A percentile compares a stretch with the other conserved stretches of the same genome.
These are phyloP conservation scores for Nasonia oneida DNA, from an alignment of 2,888 invertebrate genomes.

Conservation along the genomic window DNA sequence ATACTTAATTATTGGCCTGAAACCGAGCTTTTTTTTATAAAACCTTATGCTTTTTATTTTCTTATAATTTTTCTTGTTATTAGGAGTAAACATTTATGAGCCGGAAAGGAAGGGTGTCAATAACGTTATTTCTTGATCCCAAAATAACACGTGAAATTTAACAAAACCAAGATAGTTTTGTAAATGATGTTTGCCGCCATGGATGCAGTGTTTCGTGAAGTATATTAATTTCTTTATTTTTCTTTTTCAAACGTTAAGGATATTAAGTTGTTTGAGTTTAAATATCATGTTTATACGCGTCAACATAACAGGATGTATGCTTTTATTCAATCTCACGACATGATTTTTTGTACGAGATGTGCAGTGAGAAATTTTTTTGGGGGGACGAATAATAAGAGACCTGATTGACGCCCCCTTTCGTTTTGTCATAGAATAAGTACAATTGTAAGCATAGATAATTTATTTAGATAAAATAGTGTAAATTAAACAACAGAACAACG, in stretches of 20 bases:
- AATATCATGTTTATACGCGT: not conserved
- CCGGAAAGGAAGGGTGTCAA: slow-evolving; percentile 26
- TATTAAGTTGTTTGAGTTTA: not conserved
- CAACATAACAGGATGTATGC: slow-evolving; percentile 9
- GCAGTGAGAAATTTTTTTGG: slow-evolving; percentile 13
- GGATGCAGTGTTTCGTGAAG: slow-evolving; percentile 57
- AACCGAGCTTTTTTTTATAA: slow-evolving; percentile 19
- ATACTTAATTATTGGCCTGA: not conserved
- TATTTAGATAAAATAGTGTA: not conserved
- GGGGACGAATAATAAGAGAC: slow-evolving; percentile 15
- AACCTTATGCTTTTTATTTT: not conserved
- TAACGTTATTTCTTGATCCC: slow-evolving; percentile 17
- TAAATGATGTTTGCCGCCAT: slow-evolving; percentile 35
- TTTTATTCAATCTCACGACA: slow-evolving; percentile 13
- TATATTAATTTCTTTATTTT: slow-evolving; percentile 48
- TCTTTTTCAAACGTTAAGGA: slow-evolving; percentile 8
- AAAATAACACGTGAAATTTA: slow-evolving; percentile 33
- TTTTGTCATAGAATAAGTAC: not conserved
- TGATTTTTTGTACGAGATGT: not conserved
- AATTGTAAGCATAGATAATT: not conserved
- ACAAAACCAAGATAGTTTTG: slow-evolving; percentile 45
- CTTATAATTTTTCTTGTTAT: slow-evolving; percentile 46
- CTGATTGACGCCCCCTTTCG: slow-evolving; percentile 34
- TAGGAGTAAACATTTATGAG: slow-evolving; percentile 56
- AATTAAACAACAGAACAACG: not conserved